Base-by-base conservation (phyloP, 1,140 invertebrate genomes). In the Drosophila erecta region DNA sequence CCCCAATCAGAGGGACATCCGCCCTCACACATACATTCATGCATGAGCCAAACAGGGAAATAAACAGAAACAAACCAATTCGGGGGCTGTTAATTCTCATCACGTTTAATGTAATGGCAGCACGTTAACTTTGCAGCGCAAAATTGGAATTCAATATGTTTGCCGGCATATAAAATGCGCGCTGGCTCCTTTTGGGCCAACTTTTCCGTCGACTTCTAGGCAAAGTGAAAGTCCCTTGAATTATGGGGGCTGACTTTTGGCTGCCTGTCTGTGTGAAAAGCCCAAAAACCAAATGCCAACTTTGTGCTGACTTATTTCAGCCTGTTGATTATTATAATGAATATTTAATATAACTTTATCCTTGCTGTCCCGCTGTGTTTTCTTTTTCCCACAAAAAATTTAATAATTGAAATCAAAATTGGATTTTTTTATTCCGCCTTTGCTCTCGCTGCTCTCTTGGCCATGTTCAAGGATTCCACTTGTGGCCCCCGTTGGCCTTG, bases 111-210 rank as follows among this genome's bases (percentile, higher is more conserved):
- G 75, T 86, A 86, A 86, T 86, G 83, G 84, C 79, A 58, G 75
- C 84, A 89, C 76, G 83, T 86, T 86, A 87, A 89, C 83, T 87
- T 87, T 87, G 79, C 79, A 87, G 71, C 79, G 71, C 76, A 62
- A 79, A 89, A 87, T 87, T 87, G 84, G 83, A 89, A 87, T 87
- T 87, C 84, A 87, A 87, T 87, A 89, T 87, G 83, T 87, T 85
- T 71, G 71, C 76, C 24, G 59, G 59, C 71, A 83, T 83, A 83
- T 83, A 76, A 84, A 76, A 76, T 84, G 80, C 59, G 56, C 24
- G 49, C 35, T 40, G 64, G 35, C 22, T 30, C 4, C 27, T 40
- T 33, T 57, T 11, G 3, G 67, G 43, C 54, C 35, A 67, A 86
- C 62, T 86, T 83, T 66, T 70, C 37, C 51, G n/a, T 22, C 37